These are phyloP conservation scores for Lamellibrachia columna DNA, from an alignment of 2,888 invertebrate species.

Conservation along the genomic window DNA sequence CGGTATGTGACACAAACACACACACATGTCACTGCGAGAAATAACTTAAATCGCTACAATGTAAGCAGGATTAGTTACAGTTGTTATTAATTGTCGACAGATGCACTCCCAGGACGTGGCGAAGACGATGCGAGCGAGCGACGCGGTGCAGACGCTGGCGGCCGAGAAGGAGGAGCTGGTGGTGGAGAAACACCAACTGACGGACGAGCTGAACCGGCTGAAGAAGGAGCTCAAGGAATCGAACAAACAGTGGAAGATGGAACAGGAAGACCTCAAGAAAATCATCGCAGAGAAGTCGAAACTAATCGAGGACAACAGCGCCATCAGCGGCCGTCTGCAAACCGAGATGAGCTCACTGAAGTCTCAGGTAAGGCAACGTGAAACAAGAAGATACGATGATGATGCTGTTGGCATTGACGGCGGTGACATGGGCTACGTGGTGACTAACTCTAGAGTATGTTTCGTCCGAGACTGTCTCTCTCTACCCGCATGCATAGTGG, in stretches of 20 bases:
- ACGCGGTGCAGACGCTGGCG: constrained; percentile 49
- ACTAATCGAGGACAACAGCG: constrained; percentile 41
- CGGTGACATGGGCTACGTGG: too few relatives aligned
- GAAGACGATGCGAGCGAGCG: constrained; percentile 30
- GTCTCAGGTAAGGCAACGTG: constrained; percentile 29
- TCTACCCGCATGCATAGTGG: too few relatives aligned
- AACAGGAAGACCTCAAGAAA: constrained; percentile 51
- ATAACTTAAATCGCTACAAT: too few relatives aligned
- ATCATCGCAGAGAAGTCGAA: constrained; percentile 48
- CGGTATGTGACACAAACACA: neutral
- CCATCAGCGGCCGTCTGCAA: constrained; percentile 36
- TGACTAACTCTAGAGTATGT: too few relatives aligned
- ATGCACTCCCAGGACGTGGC: neutral
- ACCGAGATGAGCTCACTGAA: constrained; percentile 43
- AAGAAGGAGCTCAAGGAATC: constrained; percentile 49
- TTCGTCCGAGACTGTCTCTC: too few relatives aligned
- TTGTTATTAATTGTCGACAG: neutral
- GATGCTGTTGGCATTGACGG: too few relatives aligned
- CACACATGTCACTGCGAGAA: neutral
- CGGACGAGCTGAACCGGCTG: constrained; percentile 48
- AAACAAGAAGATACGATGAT: neutral
- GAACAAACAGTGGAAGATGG: constrained; percentile 42
- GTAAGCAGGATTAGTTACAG: too few relatives aligned
- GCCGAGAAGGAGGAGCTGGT: constrained; percentile 56
- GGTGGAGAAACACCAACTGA: constrained; percentile 54